A percentile compares a stretch with the other conserved stretches of the same genome.
phyloP scores from a whole-genome alignment of 2,113 vertebrate species.

The Monarcha castaneiventris region DNA sequence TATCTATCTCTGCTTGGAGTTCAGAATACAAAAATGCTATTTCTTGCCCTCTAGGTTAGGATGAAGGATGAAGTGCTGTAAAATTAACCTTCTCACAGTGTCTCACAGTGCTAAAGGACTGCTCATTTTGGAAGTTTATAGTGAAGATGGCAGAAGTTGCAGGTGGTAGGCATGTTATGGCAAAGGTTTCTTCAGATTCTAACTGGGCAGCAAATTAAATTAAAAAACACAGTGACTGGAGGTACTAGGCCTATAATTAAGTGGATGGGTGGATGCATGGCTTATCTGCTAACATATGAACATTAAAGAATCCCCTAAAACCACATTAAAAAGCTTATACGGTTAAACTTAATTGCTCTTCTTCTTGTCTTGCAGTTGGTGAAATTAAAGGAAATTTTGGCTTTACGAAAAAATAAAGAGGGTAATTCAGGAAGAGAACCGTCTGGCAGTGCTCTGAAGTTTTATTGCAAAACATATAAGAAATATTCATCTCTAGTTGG shows the following conservation, averaged over 20 bases:
- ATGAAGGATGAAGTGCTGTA: background rate
- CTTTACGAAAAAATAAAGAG: background rate
- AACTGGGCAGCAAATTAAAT: constrained; percentile 40
- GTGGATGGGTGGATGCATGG: constrained; percentile 37
- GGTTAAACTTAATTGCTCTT: constrained; percentile 29
- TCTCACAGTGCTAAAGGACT: background rate
- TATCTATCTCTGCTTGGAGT: background rate
- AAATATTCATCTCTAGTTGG: background rate
- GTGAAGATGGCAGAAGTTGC: background rate
- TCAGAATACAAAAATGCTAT: background rate
- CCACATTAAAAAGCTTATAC: constrained; percentile 11
- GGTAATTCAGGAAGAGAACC: background rate
- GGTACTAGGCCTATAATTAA: constrained; percentile 43
- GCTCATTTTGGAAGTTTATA: background rate
- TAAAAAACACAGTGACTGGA: constrained; percentile 30
- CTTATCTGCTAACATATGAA: constrained; percentile 40
- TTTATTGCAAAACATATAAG: background rate
- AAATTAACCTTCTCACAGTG: background rate
- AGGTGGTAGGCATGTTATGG: background rate
- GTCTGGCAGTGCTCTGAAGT: background rate
- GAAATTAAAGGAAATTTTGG: constrained; percentile 46
- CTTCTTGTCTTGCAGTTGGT: constrained; percentile 27
- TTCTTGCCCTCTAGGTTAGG: background rate
- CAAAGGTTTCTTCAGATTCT: constrained; percentile 31
- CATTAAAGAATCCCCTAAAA: constrained; percentile 45